These are phyloP conservation scores for Pterocles gutturalis DNA, from an alignment of 2,113 vertebrate species.

Conservation along the genomic window DNA sequence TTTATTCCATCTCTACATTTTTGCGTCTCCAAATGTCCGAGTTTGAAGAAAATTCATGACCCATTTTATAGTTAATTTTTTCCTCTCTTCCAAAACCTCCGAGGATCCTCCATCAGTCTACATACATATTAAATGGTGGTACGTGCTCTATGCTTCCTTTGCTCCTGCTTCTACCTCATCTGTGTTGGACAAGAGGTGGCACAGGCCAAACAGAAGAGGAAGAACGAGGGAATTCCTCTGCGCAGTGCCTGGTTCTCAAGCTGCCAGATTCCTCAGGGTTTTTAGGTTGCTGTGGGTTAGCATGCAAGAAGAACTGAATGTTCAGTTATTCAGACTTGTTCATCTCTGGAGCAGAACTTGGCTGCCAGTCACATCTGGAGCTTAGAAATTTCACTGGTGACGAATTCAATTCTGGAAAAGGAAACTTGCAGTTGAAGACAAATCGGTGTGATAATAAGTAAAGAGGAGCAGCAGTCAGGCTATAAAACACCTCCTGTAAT, in stretches of 20 bases:
- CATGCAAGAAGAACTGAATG: not conserved
- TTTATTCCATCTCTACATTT: not conserved
- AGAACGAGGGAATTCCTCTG: not conserved
- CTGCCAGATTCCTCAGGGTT: not conserved
- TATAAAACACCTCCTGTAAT: not conserved
- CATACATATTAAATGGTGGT: rapidly evolving
- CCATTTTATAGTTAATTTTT: not conserved
- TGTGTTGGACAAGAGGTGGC: rapidly evolving
- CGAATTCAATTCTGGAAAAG: not conserved
- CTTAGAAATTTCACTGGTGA: not conserved
- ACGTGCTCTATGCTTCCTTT: not conserved
- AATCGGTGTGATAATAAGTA: not conserved
- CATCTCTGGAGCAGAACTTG: not conserved
- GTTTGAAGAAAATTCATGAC: not conserved
- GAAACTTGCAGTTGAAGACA: not conserved
- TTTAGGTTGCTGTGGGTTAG: not conserved
- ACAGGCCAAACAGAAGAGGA: not conserved
- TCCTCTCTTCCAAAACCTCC: not conserved
- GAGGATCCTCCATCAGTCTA: not conserved
- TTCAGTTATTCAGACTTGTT: not conserved
- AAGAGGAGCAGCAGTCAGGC: not conserved
- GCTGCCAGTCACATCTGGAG: not conserved
- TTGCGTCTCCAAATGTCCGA: not conserved
- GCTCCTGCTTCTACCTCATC: not conserved
- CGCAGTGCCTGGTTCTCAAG: not conserved